A percentile compares a stretch with the other conserved stretches of the same genome.
phyloP scores from a whole-genome alignment of 2,888 invertebrate genomes.

The Ernsta delagoae region DNA sequence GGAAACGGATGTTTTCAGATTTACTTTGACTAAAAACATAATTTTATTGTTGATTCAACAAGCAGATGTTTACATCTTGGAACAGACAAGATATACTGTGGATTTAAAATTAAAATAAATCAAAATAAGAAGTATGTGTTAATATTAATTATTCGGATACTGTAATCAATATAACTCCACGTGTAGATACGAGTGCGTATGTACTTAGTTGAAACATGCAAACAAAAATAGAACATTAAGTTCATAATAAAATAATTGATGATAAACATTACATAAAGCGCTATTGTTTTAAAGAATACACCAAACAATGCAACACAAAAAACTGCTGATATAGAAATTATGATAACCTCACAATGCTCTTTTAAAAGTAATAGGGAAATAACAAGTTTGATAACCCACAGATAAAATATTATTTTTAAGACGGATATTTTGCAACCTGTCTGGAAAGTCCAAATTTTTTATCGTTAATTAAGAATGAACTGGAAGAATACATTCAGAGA shows the following conservation, averaged over 20 bases:
- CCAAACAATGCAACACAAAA: slow-evolving; percentile 54
- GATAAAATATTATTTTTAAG: slow-evolving; percentile 18
- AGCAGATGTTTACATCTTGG: too few relatives aligned
- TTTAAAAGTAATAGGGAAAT: slow-evolving; percentile 57
- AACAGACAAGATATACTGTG: too few relatives aligned
- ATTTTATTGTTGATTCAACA: neutral
- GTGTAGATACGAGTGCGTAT: neutral
- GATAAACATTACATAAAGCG: slow-evolving; percentile 43
- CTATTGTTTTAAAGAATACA: slow-evolving; percentile 43
- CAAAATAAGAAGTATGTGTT: neutral
- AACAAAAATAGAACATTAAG: slow-evolving; percentile 34
- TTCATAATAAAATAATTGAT: slow-evolving; percentile 9
- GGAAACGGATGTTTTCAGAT: neutral
- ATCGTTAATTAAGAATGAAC: neutral
- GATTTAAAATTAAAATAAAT: neutral
- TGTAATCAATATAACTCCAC: neutral
- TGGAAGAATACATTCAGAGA: too few relatives aligned
- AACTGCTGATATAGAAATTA: slow-evolving; percentile 47
- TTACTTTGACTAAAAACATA: neutral
- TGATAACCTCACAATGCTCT: slow-evolving; percentile 54
- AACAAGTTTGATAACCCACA: slow-evolving; percentile 50
- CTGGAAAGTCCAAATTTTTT: neutral
- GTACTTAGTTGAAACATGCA: slow-evolving; percentile 21
- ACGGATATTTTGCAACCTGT: slow-evolving; percentile 40
- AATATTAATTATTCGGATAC: too few relatives aligned